phyloP scores from a whole-genome alignment of 2,797 vertebrate genomes.

The Coluber constrictor region DNA sequence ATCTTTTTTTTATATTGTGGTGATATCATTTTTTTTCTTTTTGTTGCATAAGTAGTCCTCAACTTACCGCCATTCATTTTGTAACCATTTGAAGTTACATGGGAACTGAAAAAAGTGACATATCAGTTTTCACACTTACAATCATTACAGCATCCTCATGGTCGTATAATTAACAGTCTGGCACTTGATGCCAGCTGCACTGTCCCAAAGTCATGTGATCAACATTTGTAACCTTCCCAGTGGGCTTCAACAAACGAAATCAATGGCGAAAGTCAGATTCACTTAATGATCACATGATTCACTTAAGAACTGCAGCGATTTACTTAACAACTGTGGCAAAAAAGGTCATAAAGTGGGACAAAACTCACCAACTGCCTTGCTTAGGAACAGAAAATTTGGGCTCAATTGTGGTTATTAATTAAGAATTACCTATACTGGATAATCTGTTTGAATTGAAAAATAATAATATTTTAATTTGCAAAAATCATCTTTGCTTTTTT shows the following conservation, averaged over 20 bases:
- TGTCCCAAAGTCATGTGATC: neutral
- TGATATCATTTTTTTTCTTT: neutral
- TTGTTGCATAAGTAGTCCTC: neutral
- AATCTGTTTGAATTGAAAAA: neutral
- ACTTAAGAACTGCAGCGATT: neutral
- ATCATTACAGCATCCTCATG: neutral
- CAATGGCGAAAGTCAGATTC: neutral
- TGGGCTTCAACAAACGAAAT: neutral
- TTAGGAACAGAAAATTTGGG: too few relatives aligned
- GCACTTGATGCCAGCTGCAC: neutral
- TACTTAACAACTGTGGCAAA: neutral
- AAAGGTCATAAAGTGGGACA: neutral
- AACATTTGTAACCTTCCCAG: neutral
- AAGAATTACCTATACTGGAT: neutral
- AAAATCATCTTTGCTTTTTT: neutral
- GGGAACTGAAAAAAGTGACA: too few relatives aligned
- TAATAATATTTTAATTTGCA: neutral
- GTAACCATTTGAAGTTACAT: too few relatives aligned
- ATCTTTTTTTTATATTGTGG: neutral
- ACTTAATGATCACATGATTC: neutral
- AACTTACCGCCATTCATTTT: neutral
- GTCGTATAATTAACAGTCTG: neutral
- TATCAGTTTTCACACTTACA: neutral
- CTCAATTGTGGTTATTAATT: too few relatives aligned
- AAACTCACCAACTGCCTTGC: neutral